Evolutionary conservation across 2,888 invertebrate genomes (phyloP).

Genomic region (Patella caerulea): DNA sequence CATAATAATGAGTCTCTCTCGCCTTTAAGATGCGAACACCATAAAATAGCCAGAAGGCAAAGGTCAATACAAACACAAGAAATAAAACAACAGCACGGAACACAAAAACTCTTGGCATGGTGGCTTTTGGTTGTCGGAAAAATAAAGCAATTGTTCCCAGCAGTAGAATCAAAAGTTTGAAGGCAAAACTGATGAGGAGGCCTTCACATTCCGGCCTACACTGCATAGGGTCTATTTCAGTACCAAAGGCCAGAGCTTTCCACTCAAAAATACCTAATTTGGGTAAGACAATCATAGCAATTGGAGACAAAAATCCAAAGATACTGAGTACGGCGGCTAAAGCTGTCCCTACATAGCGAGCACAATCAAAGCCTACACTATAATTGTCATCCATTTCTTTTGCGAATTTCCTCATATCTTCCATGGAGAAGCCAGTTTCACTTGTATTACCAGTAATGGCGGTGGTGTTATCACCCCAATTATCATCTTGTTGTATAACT

Average conservation of each 20-base stretch:
- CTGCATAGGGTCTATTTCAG: slow-evolving; percentile 19
- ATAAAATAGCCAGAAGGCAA: slow-evolving; percentile 98
- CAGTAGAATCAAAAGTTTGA: slow-evolving; percentile 89
- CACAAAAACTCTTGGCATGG: slow-evolving; percentile 91
- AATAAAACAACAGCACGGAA: slow-evolving; percentile 91
- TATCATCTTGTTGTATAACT: slow-evolving; percentile 95
- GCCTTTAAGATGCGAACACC: slow-evolving; percentile 82
- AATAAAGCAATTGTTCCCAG: slow-evolving; percentile 95
- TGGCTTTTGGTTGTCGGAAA: slow-evolving; percentile 85
- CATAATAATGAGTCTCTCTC: slow-evolving; percentile 77
- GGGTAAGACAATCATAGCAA: slow-evolving; percentile 95
- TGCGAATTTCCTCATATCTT: slow-evolving; percentile 77
- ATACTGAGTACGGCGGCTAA: slow-evolving; percentile 85
- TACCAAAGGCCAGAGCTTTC: slow-evolving; percentile 32
- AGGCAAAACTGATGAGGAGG: slow-evolving; percentile 88
- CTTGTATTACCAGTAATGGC: slow-evolving; percentile 97
- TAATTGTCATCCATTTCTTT: slow-evolving; percentile 63
- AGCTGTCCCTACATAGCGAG: slow-evolving; percentile 83
- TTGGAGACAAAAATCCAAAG: slow-evolving; percentile 89
- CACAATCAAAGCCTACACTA: slow-evolving; percentile 64
- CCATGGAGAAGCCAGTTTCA: slow-evolving; percentile 93
- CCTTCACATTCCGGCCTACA: slow-evolving; percentile 79
- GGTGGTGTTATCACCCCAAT: slow-evolving; percentile 99
- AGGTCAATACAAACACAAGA: slow-evolving; percentile 90
- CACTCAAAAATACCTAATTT: slow-evolving; percentile 80